Conservation (phyloP, 2,113 vertebrate species). For the Lagopus leucura region DNA sequence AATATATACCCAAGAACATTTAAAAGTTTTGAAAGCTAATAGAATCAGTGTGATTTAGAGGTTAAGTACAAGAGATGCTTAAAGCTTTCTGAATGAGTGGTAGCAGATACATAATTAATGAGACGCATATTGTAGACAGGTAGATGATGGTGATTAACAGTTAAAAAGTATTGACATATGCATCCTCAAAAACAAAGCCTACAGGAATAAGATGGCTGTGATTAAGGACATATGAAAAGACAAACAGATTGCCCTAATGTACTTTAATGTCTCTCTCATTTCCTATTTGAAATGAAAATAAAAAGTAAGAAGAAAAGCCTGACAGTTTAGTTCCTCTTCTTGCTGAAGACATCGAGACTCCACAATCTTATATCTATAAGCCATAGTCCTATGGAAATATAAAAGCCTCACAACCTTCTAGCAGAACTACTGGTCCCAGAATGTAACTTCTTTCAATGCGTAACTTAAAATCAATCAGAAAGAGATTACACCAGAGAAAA, state of each 20-base stretch:
- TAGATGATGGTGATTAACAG: not conserved
- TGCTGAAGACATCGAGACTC: not conserved
- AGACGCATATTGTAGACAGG: not conserved
- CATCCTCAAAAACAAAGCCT: not conserved
- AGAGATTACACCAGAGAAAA: not conserved
- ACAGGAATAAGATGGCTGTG: not conserved
- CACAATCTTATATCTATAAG: not conserved
- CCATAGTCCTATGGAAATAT: not conserved
- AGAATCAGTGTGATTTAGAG: not conserved
- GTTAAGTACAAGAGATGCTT: not conserved
- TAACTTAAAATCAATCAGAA: not conserved
- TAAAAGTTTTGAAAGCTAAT: not conserved
- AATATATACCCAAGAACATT: not conserved
- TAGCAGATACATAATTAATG: not conserved
- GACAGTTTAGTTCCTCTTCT: not conserved
- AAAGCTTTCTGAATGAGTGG: not conserved
- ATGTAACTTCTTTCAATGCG: not conserved
- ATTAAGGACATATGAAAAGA: not conserved
- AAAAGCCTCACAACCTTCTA: not conserved
- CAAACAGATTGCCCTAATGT: not conserved
- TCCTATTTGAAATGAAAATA: not conserved
- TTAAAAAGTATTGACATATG: not conserved
- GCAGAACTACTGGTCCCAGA: not conserved
- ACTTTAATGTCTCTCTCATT: not conserved
- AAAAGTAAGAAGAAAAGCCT: not conserved